Conservation (phyloP, 2,113 vertebrate genomes). For the Lipotes vexillifer region DNA sequence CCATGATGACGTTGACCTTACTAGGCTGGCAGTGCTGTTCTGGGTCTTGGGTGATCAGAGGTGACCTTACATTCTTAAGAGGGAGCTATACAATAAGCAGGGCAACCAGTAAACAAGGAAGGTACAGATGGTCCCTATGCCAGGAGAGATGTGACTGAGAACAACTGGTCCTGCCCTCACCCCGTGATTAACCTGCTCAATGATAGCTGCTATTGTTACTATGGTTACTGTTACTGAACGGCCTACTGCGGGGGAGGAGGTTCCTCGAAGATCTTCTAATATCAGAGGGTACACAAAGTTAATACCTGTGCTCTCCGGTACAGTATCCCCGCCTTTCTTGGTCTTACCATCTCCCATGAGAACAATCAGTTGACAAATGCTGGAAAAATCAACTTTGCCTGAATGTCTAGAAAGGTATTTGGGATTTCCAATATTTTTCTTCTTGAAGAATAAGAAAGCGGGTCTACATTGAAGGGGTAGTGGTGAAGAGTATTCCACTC, state of each 20-base stretch:
- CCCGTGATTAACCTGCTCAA: background rate
- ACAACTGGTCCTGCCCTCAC: background rate
- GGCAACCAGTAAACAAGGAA: background rate
- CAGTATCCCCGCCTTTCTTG: background rate
- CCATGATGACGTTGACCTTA: background rate
- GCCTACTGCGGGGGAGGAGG: background rate
- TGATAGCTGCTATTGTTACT: background rate
- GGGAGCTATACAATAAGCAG: background rate
- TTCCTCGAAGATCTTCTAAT: background rate
- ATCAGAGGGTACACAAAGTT: background rate
- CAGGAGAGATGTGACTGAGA: background rate
- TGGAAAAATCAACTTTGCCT: slow-evolving; percentile 59
- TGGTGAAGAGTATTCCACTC: background rate
- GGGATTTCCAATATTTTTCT: slow-evolving; percentile 53
- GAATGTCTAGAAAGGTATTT: slow-evolving; percentile 56
- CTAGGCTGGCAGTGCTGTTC: background rate
- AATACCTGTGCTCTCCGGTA: background rate
- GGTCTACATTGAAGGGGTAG: background rate
- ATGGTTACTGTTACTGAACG: background rate
- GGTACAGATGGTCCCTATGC: background rate
- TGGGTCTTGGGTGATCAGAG: background rate
- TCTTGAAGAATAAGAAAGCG: slow-evolving; percentile 40
- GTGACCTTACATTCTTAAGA: background rate
- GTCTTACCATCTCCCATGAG: background rate
- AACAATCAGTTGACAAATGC: slow-evolving; percentile 21